Evolutionary conservation across 2,888 invertebrate species (phyloP).

Genomic region (Mythimna loreyi): DNA sequence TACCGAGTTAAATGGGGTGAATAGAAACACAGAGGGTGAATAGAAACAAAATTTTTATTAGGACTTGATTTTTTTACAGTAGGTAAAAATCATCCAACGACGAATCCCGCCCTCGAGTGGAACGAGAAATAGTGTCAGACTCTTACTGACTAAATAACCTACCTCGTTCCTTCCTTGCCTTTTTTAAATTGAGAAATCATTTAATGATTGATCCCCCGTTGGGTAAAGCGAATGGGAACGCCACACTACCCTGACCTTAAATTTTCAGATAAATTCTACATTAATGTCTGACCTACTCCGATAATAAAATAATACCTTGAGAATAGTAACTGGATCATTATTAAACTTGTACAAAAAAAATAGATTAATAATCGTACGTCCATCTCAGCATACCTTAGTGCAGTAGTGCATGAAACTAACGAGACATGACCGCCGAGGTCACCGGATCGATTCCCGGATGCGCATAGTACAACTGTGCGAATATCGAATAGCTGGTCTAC

Average conservation of each 20-base stretch:
- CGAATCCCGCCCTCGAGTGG: no score
- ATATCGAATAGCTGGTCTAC: slow-evolving; percentile 13
- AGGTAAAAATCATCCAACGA: no score
- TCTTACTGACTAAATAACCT: no score
- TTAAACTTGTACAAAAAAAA: slow-evolving; percentile 15
- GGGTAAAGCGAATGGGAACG: no score
- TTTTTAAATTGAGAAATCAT: no score
- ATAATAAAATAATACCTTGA: slow-evolving; percentile 39
- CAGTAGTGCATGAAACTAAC: slow-evolving; percentile 54
- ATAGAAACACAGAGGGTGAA: no score
- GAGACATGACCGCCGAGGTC: slow-evolving; percentile 57
- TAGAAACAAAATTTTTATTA: no score
- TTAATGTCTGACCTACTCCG: slow-evolving; percentile 30
- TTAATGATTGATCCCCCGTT: no score
- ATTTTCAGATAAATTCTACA: slow-evolving; percentile 9
- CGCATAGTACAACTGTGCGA: slow-evolving; percentile 40
- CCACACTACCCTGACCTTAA: not conserved
- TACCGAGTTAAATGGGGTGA: no score
- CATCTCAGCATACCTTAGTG: slow-evolving; percentile 30
- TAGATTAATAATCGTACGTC: slow-evolving; percentile 26
- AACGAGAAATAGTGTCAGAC: no score
- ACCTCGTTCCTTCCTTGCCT: no score
- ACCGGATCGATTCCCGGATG: slow-evolving; percentile 60
- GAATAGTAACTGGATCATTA: slow-evolving; percentile 9
- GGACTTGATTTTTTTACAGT: no score